Evolutionary conservation across 1,140 invertebrate genomes (phyloP).

Genomic region (Procambarus clarkii): DNA sequence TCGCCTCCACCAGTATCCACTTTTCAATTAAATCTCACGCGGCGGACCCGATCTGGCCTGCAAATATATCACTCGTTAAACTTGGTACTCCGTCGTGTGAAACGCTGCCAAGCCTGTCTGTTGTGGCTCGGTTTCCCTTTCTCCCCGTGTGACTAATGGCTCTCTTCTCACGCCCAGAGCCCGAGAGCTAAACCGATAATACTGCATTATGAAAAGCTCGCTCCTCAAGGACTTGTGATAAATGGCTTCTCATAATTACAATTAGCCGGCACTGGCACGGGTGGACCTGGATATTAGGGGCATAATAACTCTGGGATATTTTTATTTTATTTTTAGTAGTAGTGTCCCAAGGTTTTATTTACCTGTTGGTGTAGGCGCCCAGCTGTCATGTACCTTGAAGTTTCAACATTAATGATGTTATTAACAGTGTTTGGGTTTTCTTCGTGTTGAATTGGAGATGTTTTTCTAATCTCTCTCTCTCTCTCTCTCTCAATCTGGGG

Average conservation of each 20-base stretch:
- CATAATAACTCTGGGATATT: not conserved
- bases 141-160: slow-evolving; percentile 28
- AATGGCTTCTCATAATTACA: slow-evolving; percentile 46
- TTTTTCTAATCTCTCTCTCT: not conserved
- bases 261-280: slow-evolving; percentile 4
- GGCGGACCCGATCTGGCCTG: slow-evolving; percentile 17
- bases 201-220: slow-evolving; percentile 40
- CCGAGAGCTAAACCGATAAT: slow-evolving; percentile 38
- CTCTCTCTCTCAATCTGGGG: too few relatives aligned
- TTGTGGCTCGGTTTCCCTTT: slow-evolving; percentile 12
- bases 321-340: not conserved
- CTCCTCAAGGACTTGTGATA: slow-evolving; percentile 32
- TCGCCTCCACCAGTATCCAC: not conserved
- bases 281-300: slow-evolving; percentile 21
- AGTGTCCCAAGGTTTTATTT: not conserved
- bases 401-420: not conserved
- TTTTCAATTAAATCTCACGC: slow-evolving; percentile 32
- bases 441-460: not conserved
- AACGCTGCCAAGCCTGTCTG: not conserved
- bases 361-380: not conserved
- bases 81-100: not conserved
- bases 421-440: not conserved
- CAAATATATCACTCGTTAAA: slow-evolving; percentile 8
- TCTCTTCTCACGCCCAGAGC: not conserved
- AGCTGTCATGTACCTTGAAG: not conserved